Base-by-base conservation (phyloP, 2,113 vertebrate species). In the Bujurquina vittata region DNA sequence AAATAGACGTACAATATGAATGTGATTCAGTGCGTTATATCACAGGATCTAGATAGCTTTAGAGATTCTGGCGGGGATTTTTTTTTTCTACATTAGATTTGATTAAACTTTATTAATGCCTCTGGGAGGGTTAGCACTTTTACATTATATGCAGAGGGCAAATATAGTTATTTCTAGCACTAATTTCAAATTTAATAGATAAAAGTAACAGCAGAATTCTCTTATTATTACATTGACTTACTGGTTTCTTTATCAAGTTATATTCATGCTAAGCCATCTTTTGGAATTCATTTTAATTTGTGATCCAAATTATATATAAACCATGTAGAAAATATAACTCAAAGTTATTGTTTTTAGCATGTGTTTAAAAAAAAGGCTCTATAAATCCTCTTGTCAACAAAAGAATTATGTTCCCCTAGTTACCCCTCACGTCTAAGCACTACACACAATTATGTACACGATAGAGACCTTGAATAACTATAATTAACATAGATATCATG, bases 391-490 rank as follows among this genome's bases (percentile, higher is more conserved):
- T 52, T 72, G 18, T 10, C 65, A 72, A 52, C 52, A 52, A 69
- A 69, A 72, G 3, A 72, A 72, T 52, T 72, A 20, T 46, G 20
- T 72, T 31, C 15, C 17, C 15, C 10, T 29, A 52, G 65, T 52
- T 52, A 0, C 52, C 65, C 23, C 20, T 69, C 23, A 4, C 3
- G 23, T 69, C 65, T 52, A 52, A 4, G 43, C 43, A 52, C 52
- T 3, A 29, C 29, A 52, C 8, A 29, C 23, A 72, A 11, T 52
- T 72, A 52, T 12, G 17, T 7, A 52, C 52, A 18, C 20, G 43
- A 72, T 72, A 52, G 31, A 88, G 55, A 61, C 67, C 26, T 60
- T 61, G 67, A 75, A 75, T 75, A 75, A 20, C 23, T 72, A 1
- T 2, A 22, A 59, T 77, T 80, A 75, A 82, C 67, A 72, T 17